Conservation (phyloP, 2,888 invertebrate species). For the Trichogramma evanescens region DNA sequence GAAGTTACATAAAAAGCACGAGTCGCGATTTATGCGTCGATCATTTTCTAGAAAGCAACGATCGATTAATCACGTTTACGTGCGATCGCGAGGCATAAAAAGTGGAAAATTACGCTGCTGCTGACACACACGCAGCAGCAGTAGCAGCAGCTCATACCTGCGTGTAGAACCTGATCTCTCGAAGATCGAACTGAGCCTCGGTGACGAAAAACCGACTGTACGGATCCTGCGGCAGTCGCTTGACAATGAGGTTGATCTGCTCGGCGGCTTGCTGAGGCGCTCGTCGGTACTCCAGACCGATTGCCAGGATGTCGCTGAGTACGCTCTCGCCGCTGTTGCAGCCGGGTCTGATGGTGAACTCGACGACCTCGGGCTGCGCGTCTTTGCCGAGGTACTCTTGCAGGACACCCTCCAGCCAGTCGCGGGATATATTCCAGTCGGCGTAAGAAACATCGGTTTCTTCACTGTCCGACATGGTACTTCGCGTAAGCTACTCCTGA, state of each 20-base stretch:
- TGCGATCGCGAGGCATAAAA: too few relatives aligned
- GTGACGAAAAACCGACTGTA: constrained; percentile 74
- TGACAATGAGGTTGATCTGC: constrained; percentile 59
- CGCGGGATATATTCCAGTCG: constrained; percentile 52
- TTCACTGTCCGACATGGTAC: constrained; percentile 52
- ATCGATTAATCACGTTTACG: too few relatives aligned
- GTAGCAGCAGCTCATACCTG: constrained; percentile 50
- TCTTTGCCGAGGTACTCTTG: constrained; percentile 46
- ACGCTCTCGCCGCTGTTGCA: constrained; percentile 65
- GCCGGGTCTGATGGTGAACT: constrained; percentile 54
- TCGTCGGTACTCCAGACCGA: constrained; percentile 60
- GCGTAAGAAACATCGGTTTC: constrained; percentile 44
- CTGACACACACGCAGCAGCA: neutral
- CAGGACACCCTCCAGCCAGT: constrained; percentile 54
- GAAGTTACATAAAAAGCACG: too few relatives aligned
- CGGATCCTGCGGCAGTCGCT: constrained; percentile 70
- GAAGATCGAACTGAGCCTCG: constrained; percentile 73
- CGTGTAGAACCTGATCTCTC: constrained; percentile 77
- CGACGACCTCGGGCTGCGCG: constrained; percentile 45
- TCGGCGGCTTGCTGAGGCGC: constrained; percentile 39
- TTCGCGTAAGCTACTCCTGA: too few relatives aligned
- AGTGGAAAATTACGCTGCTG: too few relatives aligned
- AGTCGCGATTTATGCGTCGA: too few relatives aligned
- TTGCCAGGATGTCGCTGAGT: constrained; percentile 71
- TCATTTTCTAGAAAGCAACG: too few relatives aligned